These are phyloP conservation scores for Jordanella pulchra DNA, from an alignment of 2,797 vertebrate species.

Conservation along the genomic window DNA sequence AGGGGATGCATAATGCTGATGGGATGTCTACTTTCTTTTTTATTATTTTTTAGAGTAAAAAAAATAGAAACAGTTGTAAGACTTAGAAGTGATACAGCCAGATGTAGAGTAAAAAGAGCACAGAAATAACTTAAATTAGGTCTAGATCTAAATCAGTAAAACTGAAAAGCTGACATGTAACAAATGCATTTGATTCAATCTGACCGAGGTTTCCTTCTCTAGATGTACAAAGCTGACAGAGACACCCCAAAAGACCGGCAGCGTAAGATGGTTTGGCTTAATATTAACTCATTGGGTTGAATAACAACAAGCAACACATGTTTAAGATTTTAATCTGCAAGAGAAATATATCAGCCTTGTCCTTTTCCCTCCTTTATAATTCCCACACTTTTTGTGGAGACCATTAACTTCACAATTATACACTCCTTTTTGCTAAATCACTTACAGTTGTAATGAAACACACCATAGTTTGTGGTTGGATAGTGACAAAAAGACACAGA, in stretches of 20 bases:
- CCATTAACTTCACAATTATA: not conserved
- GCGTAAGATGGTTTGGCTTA: not conserved
- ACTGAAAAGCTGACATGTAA: not conserved
- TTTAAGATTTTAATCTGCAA: not conserved
- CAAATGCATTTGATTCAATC: not conserved
- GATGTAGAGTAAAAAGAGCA: not conserved
- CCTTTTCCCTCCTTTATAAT: no score
- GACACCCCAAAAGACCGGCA: not conserved
- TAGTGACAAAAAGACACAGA: not conserved
- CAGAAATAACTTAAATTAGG: not conserved
- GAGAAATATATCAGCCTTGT: no score
- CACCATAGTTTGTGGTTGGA: not conserved
- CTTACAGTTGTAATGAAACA: not conserved
- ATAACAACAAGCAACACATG: no score
- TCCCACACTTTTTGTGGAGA: no score
- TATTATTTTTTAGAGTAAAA: no score
- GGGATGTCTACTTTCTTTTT: not conserved
- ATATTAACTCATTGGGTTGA: not conserved
- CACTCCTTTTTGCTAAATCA: not conserved
- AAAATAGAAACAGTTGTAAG: no score
- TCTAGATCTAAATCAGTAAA: no score
- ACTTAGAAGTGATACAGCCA: not conserved
- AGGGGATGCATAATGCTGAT: not conserved
- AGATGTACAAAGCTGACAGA: not conserved
- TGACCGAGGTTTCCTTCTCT: not conserved